A percentile compares a stretch with the other conserved stretches of the same genome.
phyloP scores from a whole-genome alignment of 2,888 invertebrate species.

The Harpagoxenus sublaevis region DNA sequence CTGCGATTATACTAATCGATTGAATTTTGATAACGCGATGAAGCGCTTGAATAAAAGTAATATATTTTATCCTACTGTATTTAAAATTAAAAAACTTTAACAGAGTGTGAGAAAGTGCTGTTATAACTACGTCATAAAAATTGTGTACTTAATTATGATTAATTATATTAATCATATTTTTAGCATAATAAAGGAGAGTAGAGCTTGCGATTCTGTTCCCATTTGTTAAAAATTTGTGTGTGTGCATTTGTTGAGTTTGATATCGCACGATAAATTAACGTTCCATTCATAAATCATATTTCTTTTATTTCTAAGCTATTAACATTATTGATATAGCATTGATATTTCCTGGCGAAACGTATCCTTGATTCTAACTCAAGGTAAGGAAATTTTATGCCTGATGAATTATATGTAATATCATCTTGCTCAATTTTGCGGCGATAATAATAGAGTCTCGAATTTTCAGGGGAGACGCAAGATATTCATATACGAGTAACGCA shows the following conservation, averaged over 20 bases:
- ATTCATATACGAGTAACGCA: constrained; percentile 87
- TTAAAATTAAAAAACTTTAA: constrained; percentile 20
- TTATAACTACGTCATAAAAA: constrained; percentile 7
- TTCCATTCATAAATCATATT: neutral
- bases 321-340: constrained; percentile 20
- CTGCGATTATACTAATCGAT: neutral
- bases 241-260: neutral
- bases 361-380: neutral
- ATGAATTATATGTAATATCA: neutral
- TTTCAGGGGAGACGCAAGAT: constrained; percentile 85
- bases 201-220: neutral
- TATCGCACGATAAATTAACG: constrained; percentile 24
- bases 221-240: constrained; percentile 5
- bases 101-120: neutral
- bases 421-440: neutral
- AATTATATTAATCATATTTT: constrained; percentile 6
- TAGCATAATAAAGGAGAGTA: constrained; percentile 31
- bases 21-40: neutral
- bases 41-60: constrained; percentile 1
- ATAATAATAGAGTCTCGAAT: constrained; percentile 21
- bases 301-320: neutral
- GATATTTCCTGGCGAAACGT: neutral
- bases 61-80: constrained; percentile 17
- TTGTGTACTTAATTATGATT: constrained; percentile 33
- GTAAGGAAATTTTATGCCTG: constrained; percentile 24